Conservation (phyloP, 1,140 invertebrate species). For the Drosophila athabasca region DNA sequence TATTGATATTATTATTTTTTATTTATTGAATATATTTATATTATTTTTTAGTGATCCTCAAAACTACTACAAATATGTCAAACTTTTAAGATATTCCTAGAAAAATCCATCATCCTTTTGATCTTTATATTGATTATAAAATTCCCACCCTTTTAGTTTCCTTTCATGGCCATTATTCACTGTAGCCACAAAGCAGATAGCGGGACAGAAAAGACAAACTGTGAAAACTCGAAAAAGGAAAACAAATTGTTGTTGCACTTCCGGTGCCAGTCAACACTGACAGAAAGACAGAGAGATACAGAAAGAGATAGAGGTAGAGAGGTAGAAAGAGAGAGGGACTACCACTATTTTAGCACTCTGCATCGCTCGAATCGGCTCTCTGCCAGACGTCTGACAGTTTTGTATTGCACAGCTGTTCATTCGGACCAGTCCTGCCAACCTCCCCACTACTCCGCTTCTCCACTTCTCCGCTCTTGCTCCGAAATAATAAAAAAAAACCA, state of each 20-base stretch:
- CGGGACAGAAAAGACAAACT: slow-evolving; percentile 31
- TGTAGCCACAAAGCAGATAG: slow-evolving; percentile 34
- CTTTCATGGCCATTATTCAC: slow-evolving; percentile 26
- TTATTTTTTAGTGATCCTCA: too few relatives aligned
- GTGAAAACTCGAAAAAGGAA: slow-evolving; percentile 46
- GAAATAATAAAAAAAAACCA: slow-evolving; percentile 1
- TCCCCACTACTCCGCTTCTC: background rate
- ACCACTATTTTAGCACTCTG: slow-evolving; percentile 50
- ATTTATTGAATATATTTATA: too few relatives aligned
- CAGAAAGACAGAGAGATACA: slow-evolving; percentile 24
- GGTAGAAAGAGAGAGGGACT: slow-evolving; percentile 37
- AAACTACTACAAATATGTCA: too few relatives aligned
- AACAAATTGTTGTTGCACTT: slow-evolving; percentile 63
- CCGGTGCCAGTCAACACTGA: slow-evolving; percentile 58
- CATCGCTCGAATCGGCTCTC: slow-evolving; percentile 7
- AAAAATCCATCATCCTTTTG: background rate
- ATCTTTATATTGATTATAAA: background rate
- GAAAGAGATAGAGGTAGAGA: slow-evolving; percentile 20
- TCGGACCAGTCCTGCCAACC: slow-evolving; percentile 9
- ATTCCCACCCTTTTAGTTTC: background rate
- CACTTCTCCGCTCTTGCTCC: background rate
- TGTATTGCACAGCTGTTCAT: slow-evolving; percentile 66
- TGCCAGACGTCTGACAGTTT: slow-evolving; percentile 62
- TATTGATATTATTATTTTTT: too few relatives aligned
- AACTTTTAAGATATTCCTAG: background rate